Conservation (phyloP, 2,797 vertebrate genomes). For the Rhinella marina region DNA sequence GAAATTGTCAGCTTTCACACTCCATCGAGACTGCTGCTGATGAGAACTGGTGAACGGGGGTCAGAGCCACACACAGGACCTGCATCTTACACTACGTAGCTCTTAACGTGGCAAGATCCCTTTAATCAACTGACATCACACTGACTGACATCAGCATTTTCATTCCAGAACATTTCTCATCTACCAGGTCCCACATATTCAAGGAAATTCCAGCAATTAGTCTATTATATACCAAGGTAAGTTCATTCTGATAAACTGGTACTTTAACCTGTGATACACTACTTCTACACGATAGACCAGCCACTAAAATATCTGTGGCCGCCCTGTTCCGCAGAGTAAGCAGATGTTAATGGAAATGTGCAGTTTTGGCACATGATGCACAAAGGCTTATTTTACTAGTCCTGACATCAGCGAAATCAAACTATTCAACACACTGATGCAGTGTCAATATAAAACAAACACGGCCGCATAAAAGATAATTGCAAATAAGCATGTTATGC, state of each 20-base stretch:
- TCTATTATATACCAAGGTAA: neutral
- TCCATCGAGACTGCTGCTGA: neutral
- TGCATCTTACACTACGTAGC: neutral
- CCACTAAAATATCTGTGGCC: constrained; percentile 28
- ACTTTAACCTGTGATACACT: neutral
- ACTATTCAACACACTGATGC: constrained; percentile 34
- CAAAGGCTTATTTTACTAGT: constrained; percentile 45
- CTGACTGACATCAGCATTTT: too few species aligned
- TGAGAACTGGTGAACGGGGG: neutral
- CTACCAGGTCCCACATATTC: too few species aligned
- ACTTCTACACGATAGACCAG: neutral
- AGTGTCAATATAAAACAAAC: constrained; percentile 46
- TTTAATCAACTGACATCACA: too few species aligned
- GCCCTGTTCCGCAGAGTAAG: constrained; percentile 23
- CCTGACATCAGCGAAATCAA: constrained; percentile 51
- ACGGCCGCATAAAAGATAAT: constrained; percentile 44
- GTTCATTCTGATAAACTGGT: neutral
- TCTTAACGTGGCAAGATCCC: too few species aligned
- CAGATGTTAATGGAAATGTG: constrained; percentile 41
- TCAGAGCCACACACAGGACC: neutral
- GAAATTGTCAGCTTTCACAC: too few species aligned
- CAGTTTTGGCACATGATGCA: constrained; percentile 40
- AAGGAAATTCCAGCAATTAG: neutral
- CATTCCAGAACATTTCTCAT: too few species aligned
- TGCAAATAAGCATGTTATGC: constrained; percentile 32